Evolutionary conservation across 2,888 invertebrate genomes (phyloP), one percentile per base, ranked within the genome.

Genomic region (Gymnocheta viridis): DNA sequence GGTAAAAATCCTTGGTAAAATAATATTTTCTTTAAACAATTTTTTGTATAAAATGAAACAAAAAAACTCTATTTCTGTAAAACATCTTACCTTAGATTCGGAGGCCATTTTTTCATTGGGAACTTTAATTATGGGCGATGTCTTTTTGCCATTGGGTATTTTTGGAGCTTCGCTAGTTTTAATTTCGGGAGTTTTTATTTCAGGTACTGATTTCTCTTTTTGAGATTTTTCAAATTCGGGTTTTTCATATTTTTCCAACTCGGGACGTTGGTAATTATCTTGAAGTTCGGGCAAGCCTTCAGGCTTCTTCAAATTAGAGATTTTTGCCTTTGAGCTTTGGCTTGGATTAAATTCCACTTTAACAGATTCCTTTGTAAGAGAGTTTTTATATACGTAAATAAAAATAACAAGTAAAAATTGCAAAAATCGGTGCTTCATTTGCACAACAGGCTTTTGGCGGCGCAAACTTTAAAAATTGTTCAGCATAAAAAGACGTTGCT

Each of bases 241-340:
- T 85, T 93, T 93, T 90, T 95, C 94, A 87, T 94, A 95, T 91
- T 94, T 94, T 89, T 96, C 96, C 81, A 96, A 93, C 2, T 94
- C 94, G 2, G 96, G 95, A 86, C 96, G 94, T 38, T 96, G 96
- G 88, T 96, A 96, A 38, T 94, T 93, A 90, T 96, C 96, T 10
- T 95, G 93, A 73, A 94, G 92, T 91, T 94, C 94, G 5, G 94
- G 94, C 44, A 94, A 90, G 29, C 94, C 94, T 87, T 94, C 94
- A 7, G 93, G 93, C 91, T 93, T 94, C 86, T 90, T 89, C 86
- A 89, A 73, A 47, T 88, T 85, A 22, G 89, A 88, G 47, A 90
- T 79, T 81, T 89, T 86, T 0, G 89, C 88, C 76, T 89, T 89
- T 58, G 87, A 86, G 7, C 88, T 82, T 64, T 92, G 89, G 87